phyloP scores from a whole-genome alignment of 37 sponge, comb jelly and placozoan genomes.

The Hormiphora californensis region DNA sequence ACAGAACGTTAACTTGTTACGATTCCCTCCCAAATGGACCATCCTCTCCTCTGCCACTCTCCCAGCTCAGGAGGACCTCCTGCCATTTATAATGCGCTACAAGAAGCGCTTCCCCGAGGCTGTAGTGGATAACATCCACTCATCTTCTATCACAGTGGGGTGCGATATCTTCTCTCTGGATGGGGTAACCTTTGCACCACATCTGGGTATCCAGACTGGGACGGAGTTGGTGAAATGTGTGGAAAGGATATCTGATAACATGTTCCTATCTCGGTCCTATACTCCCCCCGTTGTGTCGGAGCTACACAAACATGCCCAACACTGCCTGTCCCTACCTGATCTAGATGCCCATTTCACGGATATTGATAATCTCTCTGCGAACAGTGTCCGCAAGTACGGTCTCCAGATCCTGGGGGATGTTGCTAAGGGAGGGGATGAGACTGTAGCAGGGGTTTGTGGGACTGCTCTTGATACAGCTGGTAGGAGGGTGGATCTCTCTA shows the following conservation, averaged over 20 bases:
- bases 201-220: neutral
- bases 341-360: neutral
- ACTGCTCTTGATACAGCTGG: neutral
- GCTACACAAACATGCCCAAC: neutral
- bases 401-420: slow-evolving; percentile 3
- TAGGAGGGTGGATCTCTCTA: slow-evolving; percentile 1
- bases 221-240: neutral
- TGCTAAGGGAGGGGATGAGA: neutral
- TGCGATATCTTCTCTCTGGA: neutral
- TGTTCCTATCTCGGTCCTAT: slow-evolving; percentile 18
- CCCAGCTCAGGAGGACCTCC: neutral
- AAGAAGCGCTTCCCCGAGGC: neutral
- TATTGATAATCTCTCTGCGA: slow-evolving; percentile 37
- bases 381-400: neutral
- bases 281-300: slow-evolving; percentile 25
- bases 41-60: slow-evolving; percentile 43
- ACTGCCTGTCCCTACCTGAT: neutral
- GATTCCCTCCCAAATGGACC: slow-evolving; percentile 8
- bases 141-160: neutral
- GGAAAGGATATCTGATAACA: neutral
- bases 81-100: neutral
- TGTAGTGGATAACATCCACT: slow-evolving; percentile 2
- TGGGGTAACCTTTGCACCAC: neutral
- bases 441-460: neutral
- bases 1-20: neutral